Percentiles rank a stretch among this genome's conserved stretches.
Evolutionary conservation across 2,797 vertebrate genomes (phyloP).

Genomic region (Phalanger gymnotis): DNA sequence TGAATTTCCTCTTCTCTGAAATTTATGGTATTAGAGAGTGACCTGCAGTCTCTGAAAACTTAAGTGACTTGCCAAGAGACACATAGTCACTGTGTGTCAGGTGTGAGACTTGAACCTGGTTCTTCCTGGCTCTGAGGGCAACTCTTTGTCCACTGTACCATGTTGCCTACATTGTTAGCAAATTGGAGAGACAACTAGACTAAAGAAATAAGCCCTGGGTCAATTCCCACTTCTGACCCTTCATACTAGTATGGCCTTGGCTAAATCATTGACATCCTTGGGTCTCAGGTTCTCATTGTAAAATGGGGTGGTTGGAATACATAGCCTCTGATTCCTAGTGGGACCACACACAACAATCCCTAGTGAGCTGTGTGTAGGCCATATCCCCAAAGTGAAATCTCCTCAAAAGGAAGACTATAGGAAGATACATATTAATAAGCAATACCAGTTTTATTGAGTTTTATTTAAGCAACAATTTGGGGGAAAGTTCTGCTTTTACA

Average conservation of each 20-base stretch:
- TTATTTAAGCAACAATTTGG: neutral
- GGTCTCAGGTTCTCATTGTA: neutral
- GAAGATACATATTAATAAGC: neutral
- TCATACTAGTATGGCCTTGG: neutral
- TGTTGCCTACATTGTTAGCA: neutral
- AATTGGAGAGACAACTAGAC: neutral
- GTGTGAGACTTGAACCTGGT: neutral
- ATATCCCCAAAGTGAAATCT: neutral
- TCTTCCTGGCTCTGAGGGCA: neutral
- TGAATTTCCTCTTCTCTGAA: neutral
- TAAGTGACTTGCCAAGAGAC: neutral
- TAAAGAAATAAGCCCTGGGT: neutral
- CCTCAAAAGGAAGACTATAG: neutral
- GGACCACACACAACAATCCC: too few relatives aligned
- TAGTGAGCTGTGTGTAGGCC: neutral
- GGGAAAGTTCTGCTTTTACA: neutral
- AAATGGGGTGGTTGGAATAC: neutral
- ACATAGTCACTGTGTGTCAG: neutral
- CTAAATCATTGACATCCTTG: neutral
- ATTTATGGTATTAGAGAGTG: neutral
- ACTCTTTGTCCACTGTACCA: neutral
- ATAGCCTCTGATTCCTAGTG: neutral
- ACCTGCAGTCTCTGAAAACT: neutral
- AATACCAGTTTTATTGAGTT: neutral
- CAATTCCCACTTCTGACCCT: neutral